Evolutionary conservation across 2,888 invertebrate genomes (phyloP), one percentile per base, ranked within the genome.

Genomic region (Lottia scabra): DNA sequence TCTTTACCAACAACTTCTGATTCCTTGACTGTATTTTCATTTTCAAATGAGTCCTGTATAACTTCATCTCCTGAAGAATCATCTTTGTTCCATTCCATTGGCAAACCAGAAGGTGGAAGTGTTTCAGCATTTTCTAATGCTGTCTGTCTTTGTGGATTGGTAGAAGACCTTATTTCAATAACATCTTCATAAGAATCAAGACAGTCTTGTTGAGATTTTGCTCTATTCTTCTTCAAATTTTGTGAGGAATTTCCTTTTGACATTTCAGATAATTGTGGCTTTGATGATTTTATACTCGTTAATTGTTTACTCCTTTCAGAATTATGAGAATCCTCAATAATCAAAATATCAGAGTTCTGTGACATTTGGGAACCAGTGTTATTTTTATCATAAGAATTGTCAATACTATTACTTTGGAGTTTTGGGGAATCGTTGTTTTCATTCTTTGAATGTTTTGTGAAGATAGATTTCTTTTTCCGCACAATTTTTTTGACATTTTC

Each of bases 21-120:
- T 16, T 16, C 15, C 62, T 70, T 23, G 10, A 63, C n/a, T 15
- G 26, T 64, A 26, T 19, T 64, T 27, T 70, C 71, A 46, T 67
- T 44, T 44, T 23, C 23, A 19, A 56, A 56, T 19, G 56, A 23
- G 19, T 23, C 56, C 12, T 56, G 19, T 12, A 56, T 23, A 56
- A 56, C 56, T 38, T 66, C 23, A 66, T 45, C 26, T n/a, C 23
- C 38, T 66, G 66, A 44, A 44, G 19, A n/a, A 10, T 45, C 45
- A 66, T 19, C 66, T 30, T 73, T 30, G 10, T 1, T 27, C 6
- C 27, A 19, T 65, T 43, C 43, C 15, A 27, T 16, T 19, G 19
- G 65, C 27, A 38, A 12, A n/a, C 43, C 65, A 27, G 30, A 38
- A 3, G 30, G 30, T 10, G 30, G 65, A 1, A 38, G n/a, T 13